Evolutionary conservation across 1,140 invertebrate genomes (phyloP), one percentile per base, ranked within the genome.

Genomic region (Pantala flavescens): DNA sequence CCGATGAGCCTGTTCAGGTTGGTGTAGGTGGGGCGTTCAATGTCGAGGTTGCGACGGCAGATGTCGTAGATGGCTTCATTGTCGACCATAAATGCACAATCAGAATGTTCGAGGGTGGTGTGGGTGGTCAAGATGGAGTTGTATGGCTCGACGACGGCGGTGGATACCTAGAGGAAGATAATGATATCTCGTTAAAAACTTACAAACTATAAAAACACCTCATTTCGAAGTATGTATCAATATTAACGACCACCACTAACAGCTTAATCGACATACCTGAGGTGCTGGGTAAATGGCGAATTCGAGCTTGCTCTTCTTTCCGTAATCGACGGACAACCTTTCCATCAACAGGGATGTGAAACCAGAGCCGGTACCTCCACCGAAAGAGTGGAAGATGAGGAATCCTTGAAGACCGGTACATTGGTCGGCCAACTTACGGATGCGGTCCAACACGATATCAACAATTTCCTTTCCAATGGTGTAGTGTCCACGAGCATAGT

Each of bases 281-380:
- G 93, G 94, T 14, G 94, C 93, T 24, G 94, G 94, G 82, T 96
- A 96, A 78, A 96, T 91, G 77, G 92, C 89, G 82, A 96, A 96
- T 83, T 96, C 92, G 49, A 95, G 84, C 82, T 95, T 95, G 36
- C 91, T 92, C 80, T 94, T 95, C 84, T 95, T 95, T 63, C 93
- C 93, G 82, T 93, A 95, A 78, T 95, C 93, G 0, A 94, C 91
- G 24, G 91, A 92, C n/a, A 95, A 85, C 75, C 92, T 85, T 84
- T 95, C 93, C 93, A 95, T 95, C 43, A 95, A 85, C 70, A 95
- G 84, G 0, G 93, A 93, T 7, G 92, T 92, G 82, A 95, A 95
- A 3, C 93, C 93, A 23, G 92, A 94, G 12, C 93, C 93, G 76
- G 94, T 95, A 70, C 93, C 93, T 70, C 95, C 95, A 70, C 95